Evolutionary conservation across 2,113 vertebrate genomes (phyloP).

Genomic region (Lycaon pictus): DNA sequence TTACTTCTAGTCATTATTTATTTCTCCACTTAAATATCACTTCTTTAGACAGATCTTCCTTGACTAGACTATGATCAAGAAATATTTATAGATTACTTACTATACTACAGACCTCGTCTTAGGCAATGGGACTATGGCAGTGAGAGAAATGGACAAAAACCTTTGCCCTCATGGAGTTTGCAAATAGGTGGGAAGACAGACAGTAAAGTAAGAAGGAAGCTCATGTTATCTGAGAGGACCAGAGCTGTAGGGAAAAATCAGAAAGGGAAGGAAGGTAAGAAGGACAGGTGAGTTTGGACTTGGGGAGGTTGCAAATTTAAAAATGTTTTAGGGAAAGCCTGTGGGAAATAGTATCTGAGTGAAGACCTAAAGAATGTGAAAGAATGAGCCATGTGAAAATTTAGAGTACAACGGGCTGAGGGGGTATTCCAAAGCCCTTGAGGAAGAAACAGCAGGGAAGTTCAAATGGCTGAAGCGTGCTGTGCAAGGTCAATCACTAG

Average conservation of each 20-base stretch:
- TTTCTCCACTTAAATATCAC: neutral
- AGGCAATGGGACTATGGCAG: neutral
- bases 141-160: neutral
- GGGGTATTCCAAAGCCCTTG: neutral
- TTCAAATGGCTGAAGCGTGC: too few species aligned
- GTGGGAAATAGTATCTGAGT: neutral
- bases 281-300: fast-evolving
- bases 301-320: neutral
- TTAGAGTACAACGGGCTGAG: neutral
- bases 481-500: fast-evolving
- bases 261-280: neutral
- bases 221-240: neutral
- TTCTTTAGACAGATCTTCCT: neutral
- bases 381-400: neutral
- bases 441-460: neutral
- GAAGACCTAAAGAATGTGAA: neutral
- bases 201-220: neutral
- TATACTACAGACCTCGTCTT: neutral
- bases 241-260: neutral
- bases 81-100: neutral
- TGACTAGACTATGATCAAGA: neutral
- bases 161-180: fast-evolving
- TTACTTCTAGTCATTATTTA: neutral
- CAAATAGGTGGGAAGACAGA: neutral
- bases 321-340: neutral